Evolutionary conservation across 2,888 invertebrate species (phyloP).

Genomic region (Cephus spinipes): DNA sequence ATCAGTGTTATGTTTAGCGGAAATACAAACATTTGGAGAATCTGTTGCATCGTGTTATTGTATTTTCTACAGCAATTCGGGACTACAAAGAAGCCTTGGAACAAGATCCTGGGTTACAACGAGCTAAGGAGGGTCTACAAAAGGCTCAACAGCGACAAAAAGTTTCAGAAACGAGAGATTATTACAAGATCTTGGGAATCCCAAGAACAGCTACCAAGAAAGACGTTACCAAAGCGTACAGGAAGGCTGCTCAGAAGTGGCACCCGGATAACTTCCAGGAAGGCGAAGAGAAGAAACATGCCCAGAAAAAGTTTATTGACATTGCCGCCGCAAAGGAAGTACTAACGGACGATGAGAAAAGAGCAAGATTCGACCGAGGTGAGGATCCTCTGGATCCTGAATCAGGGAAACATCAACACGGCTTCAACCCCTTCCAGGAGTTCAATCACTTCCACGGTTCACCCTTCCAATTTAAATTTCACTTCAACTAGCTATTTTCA

Average conservation of each 20-base stretch:
- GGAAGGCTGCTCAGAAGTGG: conserved; percentile 98
- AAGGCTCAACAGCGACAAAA: conserved; percentile 93
- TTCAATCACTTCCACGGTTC: conserved; percentile 82
- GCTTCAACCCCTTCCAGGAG: conserved; percentile 77
- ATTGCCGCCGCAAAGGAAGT: conserved; percentile 99
- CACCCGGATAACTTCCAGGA: conserved; percentile 95
- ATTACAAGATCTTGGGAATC: conserved; percentile 96
- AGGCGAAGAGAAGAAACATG: conserved; percentile 90
- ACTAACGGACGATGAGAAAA: conserved; percentile 89
- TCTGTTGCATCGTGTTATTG: neutral
- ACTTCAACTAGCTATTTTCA: conserved; percentile 79
- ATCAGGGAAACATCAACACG: conserved; percentile 72
- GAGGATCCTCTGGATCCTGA: conserved; percentile 98
- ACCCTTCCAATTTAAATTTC: conserved; percentile 97
- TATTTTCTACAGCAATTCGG: conserved; percentile 76
- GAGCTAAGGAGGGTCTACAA: conserved; percentile 90
- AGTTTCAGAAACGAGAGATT: conserved; percentile 92
- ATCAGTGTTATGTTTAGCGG: conserved; percentile 6
- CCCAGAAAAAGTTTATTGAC: conserved; percentile 98
- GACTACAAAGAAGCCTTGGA: conserved; percentile 89
- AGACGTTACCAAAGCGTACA: conserved; percentile 95
- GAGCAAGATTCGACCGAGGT: conserved; percentile 93
- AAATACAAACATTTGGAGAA: neutral
- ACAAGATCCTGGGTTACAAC: conserved; percentile 80
- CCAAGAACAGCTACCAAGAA: conserved; percentile 90